A percentile compares a stretch with the other conserved stretches of the same genome.
Evolutionary conservation across 2,797 vertebrate species (phyloP).

Genomic region (Tiaroga cobitis): DNA sequence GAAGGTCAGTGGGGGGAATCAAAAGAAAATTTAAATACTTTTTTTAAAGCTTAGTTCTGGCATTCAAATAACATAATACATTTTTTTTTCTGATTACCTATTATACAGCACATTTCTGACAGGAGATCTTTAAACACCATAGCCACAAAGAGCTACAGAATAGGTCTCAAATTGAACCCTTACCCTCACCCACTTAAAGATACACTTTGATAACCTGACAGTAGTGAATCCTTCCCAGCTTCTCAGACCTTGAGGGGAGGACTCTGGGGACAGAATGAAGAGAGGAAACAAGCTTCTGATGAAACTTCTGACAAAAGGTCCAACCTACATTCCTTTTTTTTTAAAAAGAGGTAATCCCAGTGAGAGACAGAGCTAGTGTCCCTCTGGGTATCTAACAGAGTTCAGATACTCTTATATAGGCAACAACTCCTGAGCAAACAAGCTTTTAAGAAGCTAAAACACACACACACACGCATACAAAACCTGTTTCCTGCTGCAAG

Average conservation of each 20-base stretch:
- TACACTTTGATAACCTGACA: slow-evolving; percentile 42
- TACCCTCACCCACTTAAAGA: slow-evolving; percentile 23
- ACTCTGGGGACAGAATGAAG: slow-evolving; percentile 7
- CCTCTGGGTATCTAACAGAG: slow-evolving; percentile 4
- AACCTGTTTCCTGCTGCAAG: neutral
- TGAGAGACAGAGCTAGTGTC: slow-evolving; percentile 8
- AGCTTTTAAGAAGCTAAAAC: slow-evolving; percentile 28
- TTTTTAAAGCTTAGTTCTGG: neutral
- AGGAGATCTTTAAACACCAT: neutral
- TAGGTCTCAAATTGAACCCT: slow-evolving; percentile 11
- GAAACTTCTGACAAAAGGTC: slow-evolving; percentile 46
- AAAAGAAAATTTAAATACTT: neutral
- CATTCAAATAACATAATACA: neutral
- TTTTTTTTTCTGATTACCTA: neutral
- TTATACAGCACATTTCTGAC: neutral
- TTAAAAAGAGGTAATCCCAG: slow-evolving; percentile 10
- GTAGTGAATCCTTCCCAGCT: slow-evolving; percentile 26
- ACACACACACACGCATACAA: slow-evolving; percentile 13
- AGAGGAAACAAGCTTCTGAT: slow-evolving; percentile 41
- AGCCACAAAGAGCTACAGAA: neutral
- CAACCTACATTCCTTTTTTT: slow-evolving; percentile 21
- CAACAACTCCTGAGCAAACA: slow-evolving; percentile 17
- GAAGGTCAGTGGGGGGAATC: too few relatives aligned
- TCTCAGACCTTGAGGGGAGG: slow-evolving; percentile 7
- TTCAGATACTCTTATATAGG: slow-evolving; percentile 26